Base-by-base conservation (phyloP, 2,888 invertebrate species). In the Ptilodon capucinus region DNA sequence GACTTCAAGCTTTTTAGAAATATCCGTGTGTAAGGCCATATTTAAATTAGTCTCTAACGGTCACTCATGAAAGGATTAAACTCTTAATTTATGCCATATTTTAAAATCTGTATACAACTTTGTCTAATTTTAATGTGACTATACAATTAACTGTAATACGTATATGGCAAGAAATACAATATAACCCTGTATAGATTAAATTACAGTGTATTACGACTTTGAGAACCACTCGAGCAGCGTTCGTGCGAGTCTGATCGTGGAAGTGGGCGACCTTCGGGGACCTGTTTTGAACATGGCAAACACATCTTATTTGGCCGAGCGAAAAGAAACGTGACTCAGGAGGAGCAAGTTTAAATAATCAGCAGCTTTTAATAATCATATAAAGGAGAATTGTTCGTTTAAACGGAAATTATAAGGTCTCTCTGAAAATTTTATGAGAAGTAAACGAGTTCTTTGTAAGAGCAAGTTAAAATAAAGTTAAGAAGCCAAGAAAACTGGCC, bases 221-320 rank as follows among this genome's bases (percentile, higher is more conserved):
- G 19, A 19, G 19, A 19, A 19, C n/a, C 44, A 21, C 14, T 53
- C 40, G 49, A 46, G 52, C 49, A 54, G 47, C 40, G 48, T 51
- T 56, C 44, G 46, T 44, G 47, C 42, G 42, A 58, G 51, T 47
- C 52, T 44, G 51, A 53, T 46, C 44, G 51, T 51, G 57, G 59
- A 66, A 76, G 76, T 59, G 64, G 79, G 54, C 67, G 85, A 75
- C 86, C 86, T 86, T 86, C 82, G 67, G 47, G 40, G 66, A 73
- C 84, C 78, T 68, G 83, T 81, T 84, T 79, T 58, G 77, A 74
- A 64, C 71, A 72, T 60, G 69, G 74, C 74, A 76, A 79, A 76
- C 72, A 73, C 72, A 76, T 74, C 60, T 67, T 52, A 53, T 77
- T 81, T 75, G 76, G 78, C 72, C 69, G 68, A 70, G 77, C 79